These are phyloP conservation scores for Uria lomvia DNA, from an alignment of 2,113 vertebrate species.

Conservation along the genomic window DNA sequence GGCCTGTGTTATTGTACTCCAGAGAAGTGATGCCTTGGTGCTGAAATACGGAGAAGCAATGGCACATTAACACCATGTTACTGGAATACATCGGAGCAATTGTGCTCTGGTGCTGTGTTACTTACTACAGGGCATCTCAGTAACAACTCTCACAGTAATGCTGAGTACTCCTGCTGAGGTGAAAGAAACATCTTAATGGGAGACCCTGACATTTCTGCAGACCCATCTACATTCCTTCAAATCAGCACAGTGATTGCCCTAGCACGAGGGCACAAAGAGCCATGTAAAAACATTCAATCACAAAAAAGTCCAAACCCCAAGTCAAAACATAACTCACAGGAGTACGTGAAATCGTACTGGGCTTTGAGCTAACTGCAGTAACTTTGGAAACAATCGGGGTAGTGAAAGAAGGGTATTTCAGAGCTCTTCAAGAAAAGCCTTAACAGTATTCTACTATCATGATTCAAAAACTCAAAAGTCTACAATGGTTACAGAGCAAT, in stretches of 20 bases:
- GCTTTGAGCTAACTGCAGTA: background rate
- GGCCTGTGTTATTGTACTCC: background rate
- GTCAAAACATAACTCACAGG: background rate
- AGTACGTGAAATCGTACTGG: background rate
- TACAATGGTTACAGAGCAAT: background rate
- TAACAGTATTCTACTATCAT: background rate
- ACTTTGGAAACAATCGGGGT: background rate
- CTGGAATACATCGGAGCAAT: conserved; percentile 10
- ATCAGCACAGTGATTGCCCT: conserved; percentile 27
- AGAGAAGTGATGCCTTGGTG: conserved; percentile 6
- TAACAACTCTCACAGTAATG: background rate
- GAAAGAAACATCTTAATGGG: conserved; percentile 56
- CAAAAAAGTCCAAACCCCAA: background rate
- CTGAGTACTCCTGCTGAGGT: conserved; percentile 34
- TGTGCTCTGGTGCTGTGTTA: background rate
- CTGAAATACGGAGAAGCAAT: conserved; percentile 32
- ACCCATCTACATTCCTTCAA: conserved; percentile 45
- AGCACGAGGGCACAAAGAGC: conserved; percentile 25
- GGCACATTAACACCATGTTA: conserved; percentile 40
- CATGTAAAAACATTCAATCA: conserved; percentile 1
- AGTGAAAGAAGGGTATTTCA: background rate
- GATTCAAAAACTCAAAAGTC: background rate
- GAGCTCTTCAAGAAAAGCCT: background rate
- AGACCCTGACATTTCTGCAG: conserved; percentile 41
- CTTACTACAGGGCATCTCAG: background rate